Percentiles rank a stretch among this genome's conserved stretches.
phyloP scores from a whole-genome alignment of 2,797 vertebrate species.

The Adelosebastes latens region DNA sequence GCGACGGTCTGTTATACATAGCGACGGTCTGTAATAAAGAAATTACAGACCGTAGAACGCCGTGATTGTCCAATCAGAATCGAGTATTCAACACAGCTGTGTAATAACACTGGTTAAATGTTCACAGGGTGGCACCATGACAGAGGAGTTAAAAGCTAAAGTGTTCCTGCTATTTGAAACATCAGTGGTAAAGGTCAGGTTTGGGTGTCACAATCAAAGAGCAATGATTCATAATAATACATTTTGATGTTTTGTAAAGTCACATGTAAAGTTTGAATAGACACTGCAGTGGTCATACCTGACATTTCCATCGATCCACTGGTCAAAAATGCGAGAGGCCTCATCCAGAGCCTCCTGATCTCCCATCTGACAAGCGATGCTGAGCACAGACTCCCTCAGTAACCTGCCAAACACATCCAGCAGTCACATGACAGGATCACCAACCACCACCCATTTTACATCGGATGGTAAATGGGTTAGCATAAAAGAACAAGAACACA shows the following conservation, averaged over 20 bases:
- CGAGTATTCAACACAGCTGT: too few relatives aligned
- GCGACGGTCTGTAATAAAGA: too few relatives aligned
- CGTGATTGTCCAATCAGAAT: too few relatives aligned
- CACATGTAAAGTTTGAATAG: neutral
- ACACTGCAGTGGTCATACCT: constrained; percentile 55
- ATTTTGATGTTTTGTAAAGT: neutral
- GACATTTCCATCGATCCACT: constrained; percentile 80
- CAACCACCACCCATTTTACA: too few relatives aligned
- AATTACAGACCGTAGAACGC: too few relatives aligned
- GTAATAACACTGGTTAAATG: neutral
- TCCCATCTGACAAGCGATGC: constrained; percentile 89
- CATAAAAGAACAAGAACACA: neutral
- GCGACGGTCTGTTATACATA: too few relatives aligned
- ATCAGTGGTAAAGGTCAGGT: neutral
- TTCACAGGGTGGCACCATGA: too few relatives aligned
- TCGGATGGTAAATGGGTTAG: neutral
- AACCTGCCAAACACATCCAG: constrained; percentile 79
- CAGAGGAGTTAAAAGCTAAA: too few relatives aligned
- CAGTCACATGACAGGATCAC: neutral
- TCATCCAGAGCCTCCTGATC: constrained; percentile 75
- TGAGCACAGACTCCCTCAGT: constrained; percentile 87
- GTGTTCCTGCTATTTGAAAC: neutral
- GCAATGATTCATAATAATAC: neutral
- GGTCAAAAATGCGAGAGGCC: constrained; percentile 81
- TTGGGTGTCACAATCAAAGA: neutral